These are phyloP conservation scores for Diaprepes abbreviatus DNA, from an alignment of 2,888 invertebrate genomes.

Conservation along the genomic window DNA sequence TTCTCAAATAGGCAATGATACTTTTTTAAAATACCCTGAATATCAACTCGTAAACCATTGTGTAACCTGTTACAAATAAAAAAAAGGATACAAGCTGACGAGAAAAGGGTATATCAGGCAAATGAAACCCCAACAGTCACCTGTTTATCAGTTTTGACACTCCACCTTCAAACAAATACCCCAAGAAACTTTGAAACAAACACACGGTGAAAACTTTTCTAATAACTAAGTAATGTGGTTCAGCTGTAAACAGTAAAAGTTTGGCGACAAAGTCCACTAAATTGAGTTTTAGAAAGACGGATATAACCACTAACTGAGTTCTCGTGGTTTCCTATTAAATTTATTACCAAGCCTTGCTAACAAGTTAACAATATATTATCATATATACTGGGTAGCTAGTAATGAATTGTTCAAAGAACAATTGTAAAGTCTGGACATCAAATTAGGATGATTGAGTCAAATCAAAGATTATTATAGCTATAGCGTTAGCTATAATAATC, in stretches of 20 bases:
- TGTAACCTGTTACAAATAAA: too few relatives aligned
- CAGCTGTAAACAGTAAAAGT: conserved; percentile 9
- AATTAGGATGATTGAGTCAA: too few relatives aligned
- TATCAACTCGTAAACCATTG: too few relatives aligned
- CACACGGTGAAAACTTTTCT: conserved; percentile 10
- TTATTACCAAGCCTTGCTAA: not conserved
- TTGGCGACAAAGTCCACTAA: conserved; percentile 6
- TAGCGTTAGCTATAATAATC: too few relatives aligned
- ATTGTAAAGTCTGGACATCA: too few relatives aligned
- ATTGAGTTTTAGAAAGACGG: conserved; percentile 12
- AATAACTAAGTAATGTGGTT: conserved; percentile 19
- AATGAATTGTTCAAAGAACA: too few relatives aligned
- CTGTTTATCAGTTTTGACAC: conserved; percentile 1
- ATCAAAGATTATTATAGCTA: too few relatives aligned
- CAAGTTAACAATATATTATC: not conserved
- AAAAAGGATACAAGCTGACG: too few relatives aligned
- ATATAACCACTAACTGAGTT: conserved; percentile 1
- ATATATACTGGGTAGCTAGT: too few relatives aligned
- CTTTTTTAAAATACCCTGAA: too few relatives aligned
- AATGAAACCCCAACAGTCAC: not conserved
- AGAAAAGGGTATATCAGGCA: too few relatives aligned
- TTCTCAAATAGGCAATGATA: too few relatives aligned
- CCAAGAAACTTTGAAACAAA: conserved; percentile 6
- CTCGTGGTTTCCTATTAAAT: conserved; percentile 8
- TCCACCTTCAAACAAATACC: not conserved